A percentile compares a stretch with the other conserved stretches of the same genome.
These are phyloP conservation scores for Novumbra hubbsi DNA, from an alignment of 2,797 vertebrate species.

Conservation along the genomic window DNA sequence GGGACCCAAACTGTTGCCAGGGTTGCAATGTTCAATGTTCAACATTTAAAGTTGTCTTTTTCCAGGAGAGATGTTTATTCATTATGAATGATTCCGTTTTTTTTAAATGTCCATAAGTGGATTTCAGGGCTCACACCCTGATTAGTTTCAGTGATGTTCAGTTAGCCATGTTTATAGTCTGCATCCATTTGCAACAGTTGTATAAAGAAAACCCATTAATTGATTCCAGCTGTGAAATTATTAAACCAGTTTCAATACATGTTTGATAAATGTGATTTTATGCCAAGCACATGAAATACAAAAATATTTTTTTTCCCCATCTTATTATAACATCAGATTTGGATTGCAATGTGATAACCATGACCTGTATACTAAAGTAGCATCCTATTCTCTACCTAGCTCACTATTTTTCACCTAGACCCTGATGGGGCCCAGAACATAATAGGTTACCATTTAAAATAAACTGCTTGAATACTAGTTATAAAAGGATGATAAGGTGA, in stretches of 20 bases:
- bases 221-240: too few species aligned
- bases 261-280: not conserved
- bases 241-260: not conserved
- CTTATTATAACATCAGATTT: not conserved
- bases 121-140: too few species aligned
- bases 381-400: not conserved
- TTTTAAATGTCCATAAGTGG: too few species aligned
- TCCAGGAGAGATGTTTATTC: not conserved
- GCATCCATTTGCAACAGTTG: too few species aligned
- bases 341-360: not conserved
- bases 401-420: not conserved
- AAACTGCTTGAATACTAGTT: not conserved
- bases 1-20: too few species aligned
- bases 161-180: too few species aligned
- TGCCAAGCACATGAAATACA: not conserved
- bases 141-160: too few species aligned
- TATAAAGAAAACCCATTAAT: too few species aligned
- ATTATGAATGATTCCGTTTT: not conserved
- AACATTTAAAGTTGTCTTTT: not conserved
- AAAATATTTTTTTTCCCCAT: not conserved
- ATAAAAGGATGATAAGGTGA: constrained; percentile 1
- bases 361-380: not conserved
- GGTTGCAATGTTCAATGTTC: too few species aligned
- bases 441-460: not conserved
- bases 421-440: not conserved